A percentile compares a stretch with the other conserved stretches of the same genome.
These are phyloP conservation scores for Plecturocebus donacophilus DNA, from an alignment of 2,113 vertebrate species.

Conservation along the genomic window DNA sequence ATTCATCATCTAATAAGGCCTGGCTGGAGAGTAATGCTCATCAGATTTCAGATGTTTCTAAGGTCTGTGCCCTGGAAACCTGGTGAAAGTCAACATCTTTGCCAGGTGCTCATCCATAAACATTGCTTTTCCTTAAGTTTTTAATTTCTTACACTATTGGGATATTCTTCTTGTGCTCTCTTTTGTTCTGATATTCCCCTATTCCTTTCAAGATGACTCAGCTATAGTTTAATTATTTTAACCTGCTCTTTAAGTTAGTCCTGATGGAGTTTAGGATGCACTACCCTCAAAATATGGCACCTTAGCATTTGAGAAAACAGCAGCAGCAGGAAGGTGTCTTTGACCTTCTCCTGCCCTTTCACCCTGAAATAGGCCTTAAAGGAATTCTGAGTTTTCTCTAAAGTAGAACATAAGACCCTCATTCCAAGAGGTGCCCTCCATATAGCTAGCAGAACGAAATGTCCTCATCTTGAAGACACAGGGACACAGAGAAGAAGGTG, in stretches of 20 bases:
- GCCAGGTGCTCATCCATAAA: neutral
- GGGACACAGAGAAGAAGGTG: neutral
- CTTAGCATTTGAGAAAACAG: neutral
- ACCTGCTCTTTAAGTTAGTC: neutral
- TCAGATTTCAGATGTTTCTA: neutral
- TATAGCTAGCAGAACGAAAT: neutral
- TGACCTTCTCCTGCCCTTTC: neutral
- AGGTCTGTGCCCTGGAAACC: neutral
- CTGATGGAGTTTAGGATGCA: neutral
- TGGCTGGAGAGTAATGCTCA: neutral
- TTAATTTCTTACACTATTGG: neutral
- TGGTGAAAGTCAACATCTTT: neutral
- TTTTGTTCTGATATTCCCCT: neutral
- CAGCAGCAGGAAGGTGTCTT: neutral
- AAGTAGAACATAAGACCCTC: neutral
- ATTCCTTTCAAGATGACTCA: neutral
- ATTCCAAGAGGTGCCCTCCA: neutral
- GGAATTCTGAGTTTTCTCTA: neutral
- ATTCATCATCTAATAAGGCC: neutral
- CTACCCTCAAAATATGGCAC: neutral
- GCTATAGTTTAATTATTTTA: neutral
- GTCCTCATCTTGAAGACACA: neutral
- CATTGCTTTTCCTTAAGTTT: neutral
- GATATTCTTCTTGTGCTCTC: neutral
- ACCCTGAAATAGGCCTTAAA: neutral